phyloP scores from a whole-genome alignment of 2,113 vertebrate genomes.

The Microcebus murinus region DNA sequence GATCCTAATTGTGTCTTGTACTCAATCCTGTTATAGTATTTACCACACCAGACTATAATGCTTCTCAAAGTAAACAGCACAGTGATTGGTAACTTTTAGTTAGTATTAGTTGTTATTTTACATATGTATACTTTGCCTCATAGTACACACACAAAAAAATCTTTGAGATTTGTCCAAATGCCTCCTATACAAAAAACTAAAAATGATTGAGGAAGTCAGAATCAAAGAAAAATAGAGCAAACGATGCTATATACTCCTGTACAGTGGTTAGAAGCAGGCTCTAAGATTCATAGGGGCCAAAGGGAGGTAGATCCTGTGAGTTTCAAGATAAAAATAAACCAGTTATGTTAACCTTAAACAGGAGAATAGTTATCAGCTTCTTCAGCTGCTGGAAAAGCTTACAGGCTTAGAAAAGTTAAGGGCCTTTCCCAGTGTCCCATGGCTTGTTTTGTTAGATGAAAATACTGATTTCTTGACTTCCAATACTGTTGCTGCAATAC shows the following conservation, averaged over 20 bases:
- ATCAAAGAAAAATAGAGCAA: not conserved
- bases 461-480: slow-evolving; percentile 36
- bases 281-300: not conserved
- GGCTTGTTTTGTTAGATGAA: slow-evolving; percentile 42
- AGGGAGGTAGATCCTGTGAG: not conserved
- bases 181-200: not conserved
- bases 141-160: not conserved
- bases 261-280: not conserved
- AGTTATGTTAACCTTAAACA: not conserved
- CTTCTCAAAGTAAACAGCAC: not conserved
- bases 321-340: slow-evolving; percentile 6
- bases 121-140: not conserved
- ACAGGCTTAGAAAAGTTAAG: not conserved
- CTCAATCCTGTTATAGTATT: not conserved
- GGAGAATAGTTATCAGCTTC: not conserved
- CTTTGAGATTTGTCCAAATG: not conserved
- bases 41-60: not conserved
- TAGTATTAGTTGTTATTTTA: not conserved
- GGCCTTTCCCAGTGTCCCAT: slow-evolving; percentile 27
- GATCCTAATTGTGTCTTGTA: not conserved
- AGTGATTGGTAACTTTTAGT: not conserved
- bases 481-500: slow-evolving; percentile 32
- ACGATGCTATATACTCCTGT: not conserved
- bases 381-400: not conserved
- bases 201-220: not conserved